These are phyloP conservation scores for Metacarcinus magister DNA, from an alignment of 2,888 invertebrate species.

Conservation along the genomic window DNA sequence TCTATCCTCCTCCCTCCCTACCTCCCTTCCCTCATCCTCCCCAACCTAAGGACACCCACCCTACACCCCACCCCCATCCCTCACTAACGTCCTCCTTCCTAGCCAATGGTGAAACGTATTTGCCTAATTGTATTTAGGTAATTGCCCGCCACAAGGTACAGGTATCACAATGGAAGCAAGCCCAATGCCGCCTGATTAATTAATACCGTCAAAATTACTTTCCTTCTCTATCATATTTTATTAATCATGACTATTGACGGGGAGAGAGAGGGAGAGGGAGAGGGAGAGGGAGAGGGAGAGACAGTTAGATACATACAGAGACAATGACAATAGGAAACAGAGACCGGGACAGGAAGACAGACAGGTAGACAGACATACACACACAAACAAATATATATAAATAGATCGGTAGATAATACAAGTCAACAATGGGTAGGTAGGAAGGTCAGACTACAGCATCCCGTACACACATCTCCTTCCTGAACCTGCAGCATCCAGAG, in stretches of 20 bases:
- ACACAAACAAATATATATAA: neutral
- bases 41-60: neutral
- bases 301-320: neutral
- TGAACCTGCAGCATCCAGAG: neutral
- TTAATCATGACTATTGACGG: neutral
- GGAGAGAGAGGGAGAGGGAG: too few species aligned
- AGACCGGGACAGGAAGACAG: neutral
- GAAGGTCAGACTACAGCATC: neutral
- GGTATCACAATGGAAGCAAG: neutral
- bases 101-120: neutral
- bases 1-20: neutral
- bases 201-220: neutral
- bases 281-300: neutral
- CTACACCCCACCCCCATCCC: neutral
- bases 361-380: neutral
- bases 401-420: neutral
- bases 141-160: neutral
- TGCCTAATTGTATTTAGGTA: constrained; percentile 2
- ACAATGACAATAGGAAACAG: too few species aligned
- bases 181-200: neutral
- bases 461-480: neutral
- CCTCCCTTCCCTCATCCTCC: neutral
- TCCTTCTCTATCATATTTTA: neutral
- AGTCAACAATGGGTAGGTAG: neutral
- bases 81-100: neutral